Evolutionary conservation across 2,113 vertebrate species (phyloP), one percentile per base, ranked within the genome.

Genomic region (Harpagus bidentatus): DNA sequence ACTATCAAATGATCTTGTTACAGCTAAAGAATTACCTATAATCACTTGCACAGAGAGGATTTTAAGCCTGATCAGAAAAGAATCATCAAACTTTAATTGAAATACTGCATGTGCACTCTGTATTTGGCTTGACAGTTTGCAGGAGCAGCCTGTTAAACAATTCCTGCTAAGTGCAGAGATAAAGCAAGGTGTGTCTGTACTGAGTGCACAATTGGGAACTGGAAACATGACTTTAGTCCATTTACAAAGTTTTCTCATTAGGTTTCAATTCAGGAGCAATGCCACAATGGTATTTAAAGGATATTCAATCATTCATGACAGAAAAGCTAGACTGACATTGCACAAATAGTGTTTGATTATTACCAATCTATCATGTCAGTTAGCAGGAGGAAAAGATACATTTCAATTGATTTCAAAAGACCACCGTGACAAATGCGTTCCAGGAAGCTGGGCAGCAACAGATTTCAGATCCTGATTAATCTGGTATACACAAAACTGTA

Each of bases 321-420:
- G 95, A 91, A 96, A 84, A 95, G 62, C 86, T 67, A 87, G 91
- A 95, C 74, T 95, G 95, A 90, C 95, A 93, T 29, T 31, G 86
- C 71, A 90, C 95, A 96, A 96, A 96, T 87, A 69, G 65, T 77
- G 80, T 96, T 93, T 96, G 95, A 97, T 96, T 97, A 95, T 96
- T 96, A 87, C 93, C 88, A 94, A 97, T 97, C 96, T 90, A 94
- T 96, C 90, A 95, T 94, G 92, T 87, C 92, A 69, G 89, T 89
- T 92, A 95, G 62, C 91, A 85, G 62, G 42, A 94, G 66, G 71
- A 96, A 89, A 95, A 96, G 95, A 94, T 96, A 94, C 81, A 93
- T 96, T 97, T 97, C 95, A 96, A 96, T 90, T 95, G 96, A 97
- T 96, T 97, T 82, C 88, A 93, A 92, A 92, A 91, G 95, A 66